A percentile compares a stretch with the other conserved stretches of the same genome.
Evolutionary conservation across 2,113 vertebrate genomes (phyloP).

Genomic region (Lagenorhynchus albirostris): DNA sequence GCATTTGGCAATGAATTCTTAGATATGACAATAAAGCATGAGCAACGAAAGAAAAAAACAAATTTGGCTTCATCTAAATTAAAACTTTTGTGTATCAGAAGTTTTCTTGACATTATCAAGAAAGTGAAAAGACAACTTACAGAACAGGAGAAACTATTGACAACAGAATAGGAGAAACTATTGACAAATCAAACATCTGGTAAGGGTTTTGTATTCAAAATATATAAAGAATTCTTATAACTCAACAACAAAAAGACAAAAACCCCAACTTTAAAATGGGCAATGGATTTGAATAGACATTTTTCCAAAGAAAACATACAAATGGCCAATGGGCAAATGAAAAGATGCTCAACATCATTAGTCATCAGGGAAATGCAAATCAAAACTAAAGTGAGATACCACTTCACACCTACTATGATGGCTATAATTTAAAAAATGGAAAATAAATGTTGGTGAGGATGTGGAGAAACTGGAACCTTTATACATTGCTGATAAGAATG

Average conservation of each 20-base stretch:
- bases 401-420: background rate
- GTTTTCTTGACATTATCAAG: background rate
- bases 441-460: background rate
- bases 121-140: background rate
- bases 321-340: background rate
- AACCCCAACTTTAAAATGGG: background rate
- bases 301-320: background rate
- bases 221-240: background rate
- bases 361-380: background rate
- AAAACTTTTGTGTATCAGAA: background rate
- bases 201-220: background rate
- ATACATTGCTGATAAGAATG: background rate
- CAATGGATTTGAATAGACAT: background rate
- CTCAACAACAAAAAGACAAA: slow-evolving; percentile 10
- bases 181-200: background rate
- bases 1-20: background rate
- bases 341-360: background rate
- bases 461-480: background rate
- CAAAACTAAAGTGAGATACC: background rate
- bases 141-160: background rate
- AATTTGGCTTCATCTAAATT: background rate
- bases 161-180: background rate
- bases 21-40: background rate
- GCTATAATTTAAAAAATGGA: background rate
- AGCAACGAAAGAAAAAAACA: background rate